Percentiles rank a stretch among this genome's conserved stretches.
Conservation (phyloP, 1,140 invertebrate genomes). For the Mercenaria mercenaria region DNA sequence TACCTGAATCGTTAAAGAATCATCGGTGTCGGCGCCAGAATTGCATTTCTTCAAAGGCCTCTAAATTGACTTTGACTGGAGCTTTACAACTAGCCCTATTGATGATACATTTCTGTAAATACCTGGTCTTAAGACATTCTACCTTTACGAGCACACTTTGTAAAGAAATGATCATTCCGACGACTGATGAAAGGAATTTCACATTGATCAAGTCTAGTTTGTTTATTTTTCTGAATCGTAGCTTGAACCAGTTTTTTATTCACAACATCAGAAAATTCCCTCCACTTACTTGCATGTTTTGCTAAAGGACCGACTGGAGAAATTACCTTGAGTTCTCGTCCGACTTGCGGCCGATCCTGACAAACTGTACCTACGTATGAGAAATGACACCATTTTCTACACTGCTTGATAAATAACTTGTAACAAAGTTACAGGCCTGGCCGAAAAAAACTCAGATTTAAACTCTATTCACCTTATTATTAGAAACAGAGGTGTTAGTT, state of each 20-base stretch:
- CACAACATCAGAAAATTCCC: neutral
- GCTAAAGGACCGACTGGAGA: constrained; percentile 31
- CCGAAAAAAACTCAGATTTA: too few relatives aligned
- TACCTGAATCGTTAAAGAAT: constrained; percentile 12
- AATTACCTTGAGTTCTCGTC: neutral
- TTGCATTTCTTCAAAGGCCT: constrained; percentile 9
- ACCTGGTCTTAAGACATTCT: neutral
- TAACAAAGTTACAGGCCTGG: too few relatives aligned
- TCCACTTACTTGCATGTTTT: constrained; percentile 32
- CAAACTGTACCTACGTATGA: too few relatives aligned
- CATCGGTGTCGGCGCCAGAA: neutral
- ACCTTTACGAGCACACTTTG: constrained; percentile 18
- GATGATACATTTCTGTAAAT: neutral
- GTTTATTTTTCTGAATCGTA: constrained; percentile 36
- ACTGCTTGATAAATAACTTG: too few relatives aligned
- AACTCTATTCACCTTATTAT: neutral
- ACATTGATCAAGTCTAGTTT: neutral
- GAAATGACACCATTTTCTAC: too few relatives aligned
- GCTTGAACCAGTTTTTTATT: constrained; percentile 47
- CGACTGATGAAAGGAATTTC: neutral
- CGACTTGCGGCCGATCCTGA: too few relatives aligned
- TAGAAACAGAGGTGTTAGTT: neutral
- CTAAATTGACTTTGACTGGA: neutral
- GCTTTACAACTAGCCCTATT: constrained; percentile 22
- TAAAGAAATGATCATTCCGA: constrained; percentile 33